Evolutionary conservation across 2,797 vertebrate genomes (phyloP), one percentile per base, ranked within the genome.

Genomic region (Acrocephalus scirpaceus): DNA sequence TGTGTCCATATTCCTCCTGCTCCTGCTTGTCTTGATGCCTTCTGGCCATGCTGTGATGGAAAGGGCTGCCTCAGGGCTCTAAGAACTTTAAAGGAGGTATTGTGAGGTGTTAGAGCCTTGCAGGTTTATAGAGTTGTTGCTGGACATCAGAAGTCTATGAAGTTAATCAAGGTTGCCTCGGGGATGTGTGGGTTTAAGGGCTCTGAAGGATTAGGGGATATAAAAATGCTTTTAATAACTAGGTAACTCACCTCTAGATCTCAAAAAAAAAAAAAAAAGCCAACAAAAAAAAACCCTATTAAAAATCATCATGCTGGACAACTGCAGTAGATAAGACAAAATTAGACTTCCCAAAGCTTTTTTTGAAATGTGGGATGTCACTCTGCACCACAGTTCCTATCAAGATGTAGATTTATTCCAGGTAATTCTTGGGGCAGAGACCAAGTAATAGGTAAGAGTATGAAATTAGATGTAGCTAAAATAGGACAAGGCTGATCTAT

Each of bases 221-320:
- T 86, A 95, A 78, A 94, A 88, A 67, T 79, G 30, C 16, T 95
- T 92, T 88, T 90, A 86, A 74, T 86, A 65, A 26, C 23, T 36
- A 40, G 15, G 53, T 53, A 85, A 71, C 69, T 91, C 53, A 67
- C 56, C 26, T 86, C 93, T 45, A 77, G 65, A 67, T 92, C 65
- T 80, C 8, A 14, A 48, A 57, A 77, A 34, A 56, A 44, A 4
- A 30, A 58, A 5, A 77, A 34, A 56, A 44, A 4, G 42, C 38
- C 38, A 38, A 38, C 38, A 10, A 77, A 34, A 56, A 42, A 4
- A 30, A 57, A 4, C 2, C 10, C 14, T 67, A 71, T 70, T 80
- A 89, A 74, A 76, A 91, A 85, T 53, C 23, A 57, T 50, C 32
- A 50, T 26, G 36, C 15, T 88, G 57, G 47, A 60, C 32, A 74